Conservation (phyloP, 1,140 invertebrate species). For the Zaprionus tsacasi region DNA sequence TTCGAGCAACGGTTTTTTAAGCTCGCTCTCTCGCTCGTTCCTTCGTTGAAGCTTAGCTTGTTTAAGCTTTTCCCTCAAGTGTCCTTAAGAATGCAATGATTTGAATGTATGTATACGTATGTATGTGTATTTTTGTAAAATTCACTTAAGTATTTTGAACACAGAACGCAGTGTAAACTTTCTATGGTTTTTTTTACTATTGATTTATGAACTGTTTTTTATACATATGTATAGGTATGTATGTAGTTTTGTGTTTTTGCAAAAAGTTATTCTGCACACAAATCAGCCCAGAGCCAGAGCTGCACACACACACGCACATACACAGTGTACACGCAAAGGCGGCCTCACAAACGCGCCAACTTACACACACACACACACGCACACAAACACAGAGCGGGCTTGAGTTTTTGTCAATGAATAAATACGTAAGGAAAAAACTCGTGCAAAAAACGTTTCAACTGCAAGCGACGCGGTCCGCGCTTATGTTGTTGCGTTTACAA, state of each 20-base stretch:
- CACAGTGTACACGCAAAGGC: constrained; percentile 33
- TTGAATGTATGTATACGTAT: not conserved
- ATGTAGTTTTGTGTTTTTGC: constrained; percentile 62
- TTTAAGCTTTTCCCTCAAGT: not conserved
- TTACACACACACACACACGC: constrained; percentile 60
- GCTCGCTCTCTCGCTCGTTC: constrained; percentile 29
- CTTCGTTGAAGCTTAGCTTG: not conserved
- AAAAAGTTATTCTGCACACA: constrained; percentile 72
- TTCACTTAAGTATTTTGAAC: constrained; percentile 17
- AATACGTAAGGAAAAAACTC: constrained; percentile 83
- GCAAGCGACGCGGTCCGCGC: constrained; percentile 27
- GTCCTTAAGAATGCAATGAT: not conserved
- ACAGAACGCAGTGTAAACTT: constrained; percentile 9
- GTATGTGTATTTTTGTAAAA: not conserved
- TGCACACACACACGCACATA: constrained; percentile 43
- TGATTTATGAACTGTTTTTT: constrained; percentile 49
- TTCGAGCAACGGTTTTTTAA: constrained; percentile 57
- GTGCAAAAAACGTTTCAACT: constrained; percentile 71
- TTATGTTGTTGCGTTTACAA: constrained; percentile 41
- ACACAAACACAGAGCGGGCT: constrained; percentile 63
- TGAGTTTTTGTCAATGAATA: constrained; percentile 83
- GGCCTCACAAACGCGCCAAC: constrained; percentile 46
- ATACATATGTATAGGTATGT: not conserved
- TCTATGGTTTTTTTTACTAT: constrained; percentile 15
- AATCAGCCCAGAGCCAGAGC: constrained; percentile 44